Evolutionary conservation across 2,113 vertebrate species (phyloP).

Genomic region (Fulica atra): DNA sequence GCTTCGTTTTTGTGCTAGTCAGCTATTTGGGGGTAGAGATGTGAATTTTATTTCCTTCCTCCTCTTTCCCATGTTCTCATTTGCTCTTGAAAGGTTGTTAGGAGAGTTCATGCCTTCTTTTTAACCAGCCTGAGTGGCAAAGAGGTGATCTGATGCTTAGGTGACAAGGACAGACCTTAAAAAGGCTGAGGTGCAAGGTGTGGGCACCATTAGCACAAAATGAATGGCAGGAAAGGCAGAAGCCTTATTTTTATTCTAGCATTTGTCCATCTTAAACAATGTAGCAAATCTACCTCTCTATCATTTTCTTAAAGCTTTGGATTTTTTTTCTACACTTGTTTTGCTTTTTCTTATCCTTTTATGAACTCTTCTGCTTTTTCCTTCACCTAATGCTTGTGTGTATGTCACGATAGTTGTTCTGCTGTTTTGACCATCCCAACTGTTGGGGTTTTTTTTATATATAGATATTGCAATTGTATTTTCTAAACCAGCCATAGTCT

Average conservation of each 20-base stretch:
- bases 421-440: not conserved
- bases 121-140: not conserved
- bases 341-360: not conserved
- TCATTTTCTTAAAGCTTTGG: not conserved
- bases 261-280: not conserved
- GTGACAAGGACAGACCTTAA: not conserved
- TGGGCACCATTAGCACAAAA: not conserved
- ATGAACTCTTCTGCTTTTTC: not conserved
- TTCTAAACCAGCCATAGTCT: not conserved
- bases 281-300: not conserved
- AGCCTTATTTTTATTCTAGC: not conserved
- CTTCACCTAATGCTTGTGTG: not conserved
- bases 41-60: not conserved
- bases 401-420: not conserved
- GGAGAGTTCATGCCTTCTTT: not conserved
- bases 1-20: constrained; percentile 22
- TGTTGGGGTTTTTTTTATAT: not conserved
- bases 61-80: not conserved
- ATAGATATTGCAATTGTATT: not conserved
- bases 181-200: not conserved
- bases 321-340: rapidly evolving
- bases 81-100: not conserved
- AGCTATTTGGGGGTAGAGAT: not conserved
- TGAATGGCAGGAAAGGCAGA: not conserved
- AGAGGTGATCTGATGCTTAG: not conserved